Conservation (phyloP, 1,140 invertebrate species). For the Galendromus occidentalis region DNA sequence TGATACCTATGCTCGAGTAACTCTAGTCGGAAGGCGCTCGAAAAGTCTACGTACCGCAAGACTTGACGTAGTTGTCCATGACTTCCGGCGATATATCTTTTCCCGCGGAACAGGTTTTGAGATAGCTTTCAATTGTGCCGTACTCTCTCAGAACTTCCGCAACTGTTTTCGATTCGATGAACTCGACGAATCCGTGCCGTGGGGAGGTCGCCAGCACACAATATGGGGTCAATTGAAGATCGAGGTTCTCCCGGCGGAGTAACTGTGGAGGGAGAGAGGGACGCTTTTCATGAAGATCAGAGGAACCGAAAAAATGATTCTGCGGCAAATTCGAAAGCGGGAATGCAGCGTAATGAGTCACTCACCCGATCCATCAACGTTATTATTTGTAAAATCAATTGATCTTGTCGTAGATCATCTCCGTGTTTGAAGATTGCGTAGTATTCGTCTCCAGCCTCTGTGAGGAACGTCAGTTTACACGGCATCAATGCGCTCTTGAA, state of each 20-base stretch:
- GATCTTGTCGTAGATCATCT: constrained; percentile 95
- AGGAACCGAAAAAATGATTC: constrained; percentile 13
- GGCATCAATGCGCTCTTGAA: constrained; percentile 97
- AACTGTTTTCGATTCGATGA: constrained; percentile 78
- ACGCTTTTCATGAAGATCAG: constrained; percentile 5
- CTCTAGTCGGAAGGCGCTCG: not conserved
- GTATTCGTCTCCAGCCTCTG: constrained; percentile 57
- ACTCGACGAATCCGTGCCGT: constrained; percentile 88
- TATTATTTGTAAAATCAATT: constrained; percentile 86
- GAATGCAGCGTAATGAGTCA: not conserved
- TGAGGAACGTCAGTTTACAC: constrained; percentile 77
- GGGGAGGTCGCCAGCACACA: constrained; percentile 78
- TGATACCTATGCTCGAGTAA: not conserved
- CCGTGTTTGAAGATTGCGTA: constrained; percentile 95
- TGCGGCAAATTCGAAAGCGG: no score
- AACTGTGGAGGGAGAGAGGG: constrained; percentile 37
- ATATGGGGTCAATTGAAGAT: constrained; percentile 86
- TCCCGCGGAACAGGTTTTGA: constrained; percentile 60
- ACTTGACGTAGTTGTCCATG: constrained; percentile 93
- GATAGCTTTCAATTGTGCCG: constrained; percentile 71
- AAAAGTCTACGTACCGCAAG: constrained; percentile 47
- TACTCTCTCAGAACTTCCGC: constrained; percentile 67
- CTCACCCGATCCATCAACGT: constrained; percentile 71
- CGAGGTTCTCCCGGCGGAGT: constrained; percentile 71
- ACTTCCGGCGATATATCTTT: constrained; percentile 79